Conservation (phyloP, 2,888 invertebrate genomes). For the Agriopis leucophaearia region DNA sequence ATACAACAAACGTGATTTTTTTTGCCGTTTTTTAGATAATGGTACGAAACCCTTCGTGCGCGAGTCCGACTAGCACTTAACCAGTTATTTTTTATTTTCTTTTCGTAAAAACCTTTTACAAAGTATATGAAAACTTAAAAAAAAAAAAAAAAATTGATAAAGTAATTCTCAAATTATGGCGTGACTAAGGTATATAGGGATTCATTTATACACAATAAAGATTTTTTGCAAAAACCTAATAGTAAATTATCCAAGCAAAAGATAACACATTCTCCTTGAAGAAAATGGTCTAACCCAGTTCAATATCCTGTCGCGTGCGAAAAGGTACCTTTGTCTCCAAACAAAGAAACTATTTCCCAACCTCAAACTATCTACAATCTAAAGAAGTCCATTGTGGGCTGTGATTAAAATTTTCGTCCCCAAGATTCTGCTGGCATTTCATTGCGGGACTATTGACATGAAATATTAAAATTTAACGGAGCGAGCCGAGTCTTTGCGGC, state of each 20-base stretch:
- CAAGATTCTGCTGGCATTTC: constrained; percentile 41
- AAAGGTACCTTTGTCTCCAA: constrained; percentile 29
- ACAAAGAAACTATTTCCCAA: constrained; percentile 40
- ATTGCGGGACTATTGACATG: constrained; percentile 45
- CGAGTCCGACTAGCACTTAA: too few species aligned
- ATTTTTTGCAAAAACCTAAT: background rate
- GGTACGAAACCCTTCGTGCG: too few species aligned
- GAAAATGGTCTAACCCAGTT: constrained; percentile 6
- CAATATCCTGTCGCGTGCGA: constrained; percentile 13
- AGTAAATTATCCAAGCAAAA: constrained; percentile 2
- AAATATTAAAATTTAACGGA: constrained; percentile 51
- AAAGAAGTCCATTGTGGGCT: constrained; percentile 35
- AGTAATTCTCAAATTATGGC: too few species aligned
- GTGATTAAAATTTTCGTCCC: constrained; percentile 45
- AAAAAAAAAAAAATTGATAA: too few species aligned
- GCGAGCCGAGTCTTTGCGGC: constrained; percentile 38
- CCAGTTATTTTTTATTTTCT: too few species aligned
- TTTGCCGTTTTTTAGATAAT: too few species aligned
- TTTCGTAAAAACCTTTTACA: too few species aligned
- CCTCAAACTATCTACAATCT: constrained; percentile 38
- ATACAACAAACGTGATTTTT: too few species aligned
- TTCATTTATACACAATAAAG: too few species aligned
- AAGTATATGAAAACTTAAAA: too few species aligned
- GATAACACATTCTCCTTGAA: constrained; percentile 2
- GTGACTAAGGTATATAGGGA: too few species aligned